Percentiles rank a stretch among this genome's conserved stretches.
phyloP scores from a whole-genome alignment of 2,113 vertebrate species.

The Gambusia affinis region DNA sequence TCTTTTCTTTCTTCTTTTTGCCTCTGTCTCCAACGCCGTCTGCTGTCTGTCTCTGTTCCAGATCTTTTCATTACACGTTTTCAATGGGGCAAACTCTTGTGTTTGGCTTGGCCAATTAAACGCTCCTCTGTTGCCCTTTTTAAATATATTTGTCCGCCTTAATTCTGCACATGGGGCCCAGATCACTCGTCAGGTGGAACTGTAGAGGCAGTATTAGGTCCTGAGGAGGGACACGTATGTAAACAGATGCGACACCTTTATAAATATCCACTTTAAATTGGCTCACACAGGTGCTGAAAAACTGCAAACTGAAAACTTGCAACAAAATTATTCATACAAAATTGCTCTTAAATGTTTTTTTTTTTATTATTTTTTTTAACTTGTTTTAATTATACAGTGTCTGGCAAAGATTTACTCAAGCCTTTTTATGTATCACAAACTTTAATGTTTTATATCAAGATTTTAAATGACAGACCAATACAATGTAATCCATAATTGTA shows the following conservation, averaged over 20 bases:
- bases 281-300: conserved; percentile 30
- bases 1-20: conserved; percentile 46
- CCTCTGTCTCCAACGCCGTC: conserved; percentile 62
- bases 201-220: conserved; percentile 7
- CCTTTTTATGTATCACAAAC: not conserved
- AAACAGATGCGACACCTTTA: conserved; percentile 56
- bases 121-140: conserved; percentile 36
- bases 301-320: not conserved
- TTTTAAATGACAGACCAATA: not conserved
- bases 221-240: conserved; percentile 32
- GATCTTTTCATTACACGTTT: conserved; percentile 59
- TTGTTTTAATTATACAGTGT: not conserved
- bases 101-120: conserved; percentile 61
- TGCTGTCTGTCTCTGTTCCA: conserved; percentile 59
- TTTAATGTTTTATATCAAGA: not conserved
- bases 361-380: no score
- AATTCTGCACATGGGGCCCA: conserved; percentile 58
- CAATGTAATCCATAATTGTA: not conserved
- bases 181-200: conserved; percentile 47
- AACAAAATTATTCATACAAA: not conserved
- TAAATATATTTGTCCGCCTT: conserved; percentile 38
- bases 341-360: no score
- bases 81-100: conserved; percentile 35
- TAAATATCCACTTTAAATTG: conserved; percentile 66
- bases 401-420: not conserved